Evolutionary conservation across 2,113 vertebrate species (phyloP).

Genomic region (Crotalus viridis): DNA sequence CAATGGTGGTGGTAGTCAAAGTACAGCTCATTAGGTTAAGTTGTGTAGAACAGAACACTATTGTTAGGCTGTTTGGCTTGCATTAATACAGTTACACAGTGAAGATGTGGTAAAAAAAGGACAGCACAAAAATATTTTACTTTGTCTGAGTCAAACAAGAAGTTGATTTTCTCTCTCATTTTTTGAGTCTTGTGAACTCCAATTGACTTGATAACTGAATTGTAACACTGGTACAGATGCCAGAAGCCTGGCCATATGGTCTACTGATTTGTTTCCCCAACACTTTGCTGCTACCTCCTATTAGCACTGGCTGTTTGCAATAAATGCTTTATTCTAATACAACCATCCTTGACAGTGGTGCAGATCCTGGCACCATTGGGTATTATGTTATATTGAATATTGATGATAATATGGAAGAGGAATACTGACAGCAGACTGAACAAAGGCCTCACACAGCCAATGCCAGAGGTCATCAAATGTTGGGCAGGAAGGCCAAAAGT

Average conservation of each 20-base stretch:
- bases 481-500: not conserved
- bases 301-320: not conserved
- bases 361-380: too few species aligned
- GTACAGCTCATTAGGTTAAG: not conserved
- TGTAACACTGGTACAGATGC: not conserved
- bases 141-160: not conserved
- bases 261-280: not conserved
- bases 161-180: not conserved
- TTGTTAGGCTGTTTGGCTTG: not conserved
- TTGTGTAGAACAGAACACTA: not conserved
- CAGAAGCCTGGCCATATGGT: not conserved
- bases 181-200: not conserved
- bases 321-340: not conserved
- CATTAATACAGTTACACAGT: not conserved
- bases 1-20: not conserved
- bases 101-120: not conserved
- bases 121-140: not conserved
- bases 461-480: not conserved
- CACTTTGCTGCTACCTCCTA: not conserved
- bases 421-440: not conserved
- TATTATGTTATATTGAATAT: not conserved
- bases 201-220: not conserved
- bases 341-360: not conserved
- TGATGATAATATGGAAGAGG: not conserved
- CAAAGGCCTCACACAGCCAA: not conserved